These are phyloP conservation scores for Tragelaphus scriptus DNA, from an alignment of 2,113 vertebrate genomes.

Conservation along the genomic window DNA sequence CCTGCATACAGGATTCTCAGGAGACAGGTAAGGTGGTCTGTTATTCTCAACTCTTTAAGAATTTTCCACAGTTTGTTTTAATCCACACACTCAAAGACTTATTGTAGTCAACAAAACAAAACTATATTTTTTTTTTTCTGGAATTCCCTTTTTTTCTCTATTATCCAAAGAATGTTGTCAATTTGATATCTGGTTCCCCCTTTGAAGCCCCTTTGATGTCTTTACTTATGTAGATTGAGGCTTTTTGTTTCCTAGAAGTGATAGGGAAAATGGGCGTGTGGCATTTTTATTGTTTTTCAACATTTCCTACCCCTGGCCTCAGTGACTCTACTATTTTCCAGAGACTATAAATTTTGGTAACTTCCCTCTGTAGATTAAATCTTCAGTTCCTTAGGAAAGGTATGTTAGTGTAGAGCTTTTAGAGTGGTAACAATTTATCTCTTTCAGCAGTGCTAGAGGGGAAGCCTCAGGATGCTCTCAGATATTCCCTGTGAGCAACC, in stretches of 20 bases:
- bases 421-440: background rate
- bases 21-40: background rate
- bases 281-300: background rate
- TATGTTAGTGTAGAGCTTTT: background rate
- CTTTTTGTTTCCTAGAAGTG: background rate
- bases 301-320: background rate
- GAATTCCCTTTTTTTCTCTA: background rate
- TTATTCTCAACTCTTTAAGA: background rate
- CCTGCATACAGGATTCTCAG: background rate
- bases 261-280: background rate
- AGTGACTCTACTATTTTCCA: background rate
- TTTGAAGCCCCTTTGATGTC: background rate
- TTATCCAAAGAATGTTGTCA: background rate
- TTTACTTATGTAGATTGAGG: background rate
- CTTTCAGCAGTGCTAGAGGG: background rate
- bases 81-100: background rate
- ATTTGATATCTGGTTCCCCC: background rate
- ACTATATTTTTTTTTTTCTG: background rate
- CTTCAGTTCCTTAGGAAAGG: background rate
- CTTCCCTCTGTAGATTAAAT: background rate
- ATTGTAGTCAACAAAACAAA: background rate
- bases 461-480: background rate
- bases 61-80: background rate
- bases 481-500: background rate
- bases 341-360: background rate